Evolutionary conservation across 2,113 vertebrate genomes (phyloP).

Genomic region (Indicator maculatus): DNA sequence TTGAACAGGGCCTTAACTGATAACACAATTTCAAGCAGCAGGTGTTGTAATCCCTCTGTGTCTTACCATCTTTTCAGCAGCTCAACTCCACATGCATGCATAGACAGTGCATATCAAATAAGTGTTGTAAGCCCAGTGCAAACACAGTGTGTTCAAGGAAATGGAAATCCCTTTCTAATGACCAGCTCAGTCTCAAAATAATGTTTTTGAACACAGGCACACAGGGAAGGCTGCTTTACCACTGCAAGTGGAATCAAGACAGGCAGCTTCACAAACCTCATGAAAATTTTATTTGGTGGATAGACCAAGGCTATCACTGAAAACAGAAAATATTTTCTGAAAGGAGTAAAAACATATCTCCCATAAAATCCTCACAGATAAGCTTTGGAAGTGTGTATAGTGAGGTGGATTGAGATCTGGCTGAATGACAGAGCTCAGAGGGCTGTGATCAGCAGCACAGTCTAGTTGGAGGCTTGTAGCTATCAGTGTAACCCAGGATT

Average conservation of each 20-base stretch:
- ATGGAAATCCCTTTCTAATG: neutral
- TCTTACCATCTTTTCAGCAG: neutral
- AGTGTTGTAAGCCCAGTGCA: rapidly evolving
- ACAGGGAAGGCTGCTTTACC: neutral
- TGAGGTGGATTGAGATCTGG: no score
- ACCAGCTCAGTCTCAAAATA: neutral
- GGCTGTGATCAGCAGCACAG: no score
- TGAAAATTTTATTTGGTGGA: neutral
- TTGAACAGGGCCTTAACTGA: neutral
- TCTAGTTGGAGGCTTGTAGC: no score
- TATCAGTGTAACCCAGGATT: no score
- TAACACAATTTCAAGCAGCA: neutral
- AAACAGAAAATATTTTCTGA: neutral
- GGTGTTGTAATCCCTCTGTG: neutral
- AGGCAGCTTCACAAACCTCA: neutral
- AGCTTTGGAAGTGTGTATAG: no score
- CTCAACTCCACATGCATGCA: neutral
- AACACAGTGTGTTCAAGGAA: neutral
- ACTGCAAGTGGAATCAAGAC: neutral
- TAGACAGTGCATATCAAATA: neutral
- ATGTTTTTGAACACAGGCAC: neutral
- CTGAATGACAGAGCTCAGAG: no score
- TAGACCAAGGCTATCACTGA: neutral
- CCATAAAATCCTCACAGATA: no score
- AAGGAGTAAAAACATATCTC: neutral